Evolutionary conservation across 2,797 vertebrate genomes (phyloP).

Genomic region (Enteromius argenteus): DNA sequence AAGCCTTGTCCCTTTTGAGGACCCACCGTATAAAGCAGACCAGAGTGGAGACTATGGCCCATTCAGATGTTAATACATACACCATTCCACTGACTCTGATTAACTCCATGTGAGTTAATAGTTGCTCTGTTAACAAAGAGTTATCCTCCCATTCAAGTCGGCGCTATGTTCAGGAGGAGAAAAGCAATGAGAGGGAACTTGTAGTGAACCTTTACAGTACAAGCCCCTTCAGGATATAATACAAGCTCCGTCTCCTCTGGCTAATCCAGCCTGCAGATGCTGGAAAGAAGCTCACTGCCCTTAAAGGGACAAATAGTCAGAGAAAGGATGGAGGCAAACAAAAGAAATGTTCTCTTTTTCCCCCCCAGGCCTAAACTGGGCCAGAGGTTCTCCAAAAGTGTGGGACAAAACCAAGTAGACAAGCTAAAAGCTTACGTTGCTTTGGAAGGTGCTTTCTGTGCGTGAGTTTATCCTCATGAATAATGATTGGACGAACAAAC

Average conservation of each 20-base stretch:
- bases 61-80: slow-evolving; percentile 96
- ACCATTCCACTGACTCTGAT: slow-evolving; percentile 94
- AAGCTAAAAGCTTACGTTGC: slow-evolving; percentile 32
- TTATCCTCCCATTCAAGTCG: slow-evolving; percentile 84
- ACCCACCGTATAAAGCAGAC: slow-evolving; percentile 85
- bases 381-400: slow-evolving; percentile 48
- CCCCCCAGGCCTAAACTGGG: slow-evolving; percentile 33
- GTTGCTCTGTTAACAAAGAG: slow-evolving; percentile 93
- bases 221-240: slow-evolving; percentile 88
- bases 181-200: slow-evolving; percentile 70
- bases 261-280: slow-evolving; percentile 77
- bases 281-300: slow-evolving; percentile 67
- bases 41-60: slow-evolving; percentile 80
- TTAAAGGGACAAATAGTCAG: slow-evolving; percentile 57
- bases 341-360: slow-evolving; percentile 47
- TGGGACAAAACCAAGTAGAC: slow-evolving; percentile 53
- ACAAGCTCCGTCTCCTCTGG: slow-evolving; percentile 83
- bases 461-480: slow-evolving; percentile 48
- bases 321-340: slow-evolving; percentile 54
- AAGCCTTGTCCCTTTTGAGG: slow-evolving; percentile 82
- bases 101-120: slow-evolving; percentile 99
- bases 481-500: slow-evolving; percentile 42
- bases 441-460: slow-evolving; percentile 33
- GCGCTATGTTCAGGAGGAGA: slow-evolving; percentile 74
- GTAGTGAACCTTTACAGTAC: slow-evolving; percentile 86